Conservation (phyloP, 2,113 vertebrate genomes). For the Loxodonta africana region DNA sequence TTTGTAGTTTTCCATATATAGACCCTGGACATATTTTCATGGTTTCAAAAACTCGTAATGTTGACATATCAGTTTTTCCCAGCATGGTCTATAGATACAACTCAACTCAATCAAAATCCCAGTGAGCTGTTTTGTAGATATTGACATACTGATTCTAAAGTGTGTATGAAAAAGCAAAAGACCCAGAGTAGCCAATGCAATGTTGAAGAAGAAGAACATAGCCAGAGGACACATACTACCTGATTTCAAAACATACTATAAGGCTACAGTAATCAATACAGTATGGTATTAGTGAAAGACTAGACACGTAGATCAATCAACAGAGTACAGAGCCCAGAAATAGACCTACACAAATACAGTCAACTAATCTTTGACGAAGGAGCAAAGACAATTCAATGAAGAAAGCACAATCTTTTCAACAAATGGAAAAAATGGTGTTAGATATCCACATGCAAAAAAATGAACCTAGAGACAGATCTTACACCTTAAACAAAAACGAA, state of each 20-base stretch:
- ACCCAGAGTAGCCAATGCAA: neutral
- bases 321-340: neutral
- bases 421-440: no score
- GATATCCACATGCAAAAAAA: neutral
- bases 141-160: neutral
- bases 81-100: neutral
- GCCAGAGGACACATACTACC: no score
- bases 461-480: neutral
- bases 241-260: no score
- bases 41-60: no score
- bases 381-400: neutral
- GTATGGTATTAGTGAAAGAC: neutral
- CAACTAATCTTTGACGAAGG: neutral
- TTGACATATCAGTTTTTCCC: neutral
- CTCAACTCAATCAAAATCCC: neutral
- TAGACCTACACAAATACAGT: neutral
- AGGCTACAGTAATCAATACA: no score
- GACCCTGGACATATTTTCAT: neutral
- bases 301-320: neutral
- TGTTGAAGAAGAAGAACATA: neutral
- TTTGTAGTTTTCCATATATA: no score
- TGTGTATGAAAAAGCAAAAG: neutral
- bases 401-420: no score
- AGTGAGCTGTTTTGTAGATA: neutral
- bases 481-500: neutral